phyloP scores from a whole-genome alignment of 2,113 vertebrate genomes.

The Neogobius melanostomus region DNA sequence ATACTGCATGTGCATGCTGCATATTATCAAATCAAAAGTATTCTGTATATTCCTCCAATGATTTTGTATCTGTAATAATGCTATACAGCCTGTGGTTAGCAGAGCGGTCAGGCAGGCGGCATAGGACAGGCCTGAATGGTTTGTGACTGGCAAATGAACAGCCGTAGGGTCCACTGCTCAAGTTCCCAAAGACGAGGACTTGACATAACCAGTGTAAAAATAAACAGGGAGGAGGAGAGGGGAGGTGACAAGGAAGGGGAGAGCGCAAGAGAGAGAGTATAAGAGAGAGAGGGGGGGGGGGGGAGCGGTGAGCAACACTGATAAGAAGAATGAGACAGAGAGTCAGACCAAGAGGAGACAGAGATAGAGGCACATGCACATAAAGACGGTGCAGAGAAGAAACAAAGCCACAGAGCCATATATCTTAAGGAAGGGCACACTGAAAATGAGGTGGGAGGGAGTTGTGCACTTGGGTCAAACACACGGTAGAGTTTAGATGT shows the following conservation, averaged over 20 bases:
- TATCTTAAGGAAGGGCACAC: constrained; percentile 1
- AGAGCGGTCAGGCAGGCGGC: constrained; percentile 29
- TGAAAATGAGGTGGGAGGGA: constrained; percentile 18
- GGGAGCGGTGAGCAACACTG: neutral
- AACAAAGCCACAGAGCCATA: constrained; percentile 20
- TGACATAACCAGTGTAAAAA: constrained; percentile 44
- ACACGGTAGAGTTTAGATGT: neutral
- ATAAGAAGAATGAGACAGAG: constrained; percentile 29
- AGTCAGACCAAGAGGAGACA: constrained; percentile 10
- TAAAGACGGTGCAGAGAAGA: constrained; percentile 20
- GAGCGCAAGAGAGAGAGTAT: constrained; percentile 6
- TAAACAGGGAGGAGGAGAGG: constrained; percentile 31
- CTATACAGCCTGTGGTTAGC: neutral
- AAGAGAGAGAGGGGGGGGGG: constrained; percentile 12
- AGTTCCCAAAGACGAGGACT: constrained; percentile 25
- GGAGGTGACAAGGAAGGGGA: constrained; percentile 13
- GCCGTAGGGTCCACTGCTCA: constrained; percentile 29
- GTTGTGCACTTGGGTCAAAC: constrained; percentile 17
- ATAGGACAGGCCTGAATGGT: constrained; percentile 27
- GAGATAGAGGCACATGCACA: constrained; percentile 22
- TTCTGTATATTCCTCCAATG: neutral
- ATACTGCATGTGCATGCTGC: neutral
- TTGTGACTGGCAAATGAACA: constrained; percentile 42
- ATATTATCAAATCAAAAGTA: neutral
- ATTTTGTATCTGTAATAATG: constrained; percentile 39